Percentiles rank a stretch among this genome's conserved stretches.
Conservation (phyloP, 2,113 vertebrate genomes). For the Pan troglodytes region NHGRI_mPanTro3-v2.1_pri NC_072410.2:116728001-116728500, state of each 20-base stretch:
- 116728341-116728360: not conserved
- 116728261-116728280: not conserved
- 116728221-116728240: not conserved
- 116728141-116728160: not conserved
- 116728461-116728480: not conserved
- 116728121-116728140: not conserved
- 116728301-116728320: not conserved
- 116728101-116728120: not conserved
- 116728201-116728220: not conserved
- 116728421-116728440: not conserved
- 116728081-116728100: not conserved
- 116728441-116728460: not conserved
- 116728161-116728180: not conserved
- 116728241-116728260: not conserved
- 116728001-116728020: not conserved
- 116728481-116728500: not conserved
- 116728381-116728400: not conserved
- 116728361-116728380: not conserved
- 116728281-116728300: not conserved
- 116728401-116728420: not conserved
- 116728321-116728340: not conserved
- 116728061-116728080: not conserved
- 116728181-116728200: not conserved
- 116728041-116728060: not conserved
- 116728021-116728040: not conserved